Base-by-base conservation (phyloP, 2,888 invertebrate species). In the Philonicus albiceps region DNA sequence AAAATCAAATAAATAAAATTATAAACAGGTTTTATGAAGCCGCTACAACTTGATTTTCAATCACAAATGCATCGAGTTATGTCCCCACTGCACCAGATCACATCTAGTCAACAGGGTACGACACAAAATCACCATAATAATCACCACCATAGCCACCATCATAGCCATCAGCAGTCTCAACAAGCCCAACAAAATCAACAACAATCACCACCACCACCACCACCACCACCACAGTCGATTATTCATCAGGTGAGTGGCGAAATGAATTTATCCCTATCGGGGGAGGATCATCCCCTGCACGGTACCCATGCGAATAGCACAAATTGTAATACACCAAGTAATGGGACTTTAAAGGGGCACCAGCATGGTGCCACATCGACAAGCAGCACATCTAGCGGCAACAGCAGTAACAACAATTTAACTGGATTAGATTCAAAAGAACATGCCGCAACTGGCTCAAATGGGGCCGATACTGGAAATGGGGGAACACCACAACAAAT, bases 81-180 rank as follows among this genome's bases (percentile, higher is more conserved):
- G 76, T 89, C 88, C 85, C 87, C 89, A 19, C 87, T 86, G 11
- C 88, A 88, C 76, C 86, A 88, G 4, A 87, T 89, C 31, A 84
- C 88, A 13, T 84, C 86, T 7, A 22, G 85, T 81, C 80, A 87
- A 43, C 74, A 86, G 64, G 72, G 86, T 11, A 64, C 86, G n/a
- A 85, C 86, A 19, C 87, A 87, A 73, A 85, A 87, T 30, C 88
- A 88, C 3, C 85, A 80, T 22, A 90, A 96, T n/a, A 83, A 88
- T 30, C 87, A 86, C 27, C 88, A 88, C 27, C 80, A 85, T 3
- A 73, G 55, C 34, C 87, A 88, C 49, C 87, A 87, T 30, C 88
- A 83, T 6, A 86, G 78, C 1, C 88, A 87, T 78, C 64, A 88
- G 81, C 86, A 88, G 76, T 81, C 87, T 80, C 78, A 76, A 73